Evolutionary conservation across 1,140 invertebrate species (phyloP).

Genomic region (Drosophila miranda): DNA sequence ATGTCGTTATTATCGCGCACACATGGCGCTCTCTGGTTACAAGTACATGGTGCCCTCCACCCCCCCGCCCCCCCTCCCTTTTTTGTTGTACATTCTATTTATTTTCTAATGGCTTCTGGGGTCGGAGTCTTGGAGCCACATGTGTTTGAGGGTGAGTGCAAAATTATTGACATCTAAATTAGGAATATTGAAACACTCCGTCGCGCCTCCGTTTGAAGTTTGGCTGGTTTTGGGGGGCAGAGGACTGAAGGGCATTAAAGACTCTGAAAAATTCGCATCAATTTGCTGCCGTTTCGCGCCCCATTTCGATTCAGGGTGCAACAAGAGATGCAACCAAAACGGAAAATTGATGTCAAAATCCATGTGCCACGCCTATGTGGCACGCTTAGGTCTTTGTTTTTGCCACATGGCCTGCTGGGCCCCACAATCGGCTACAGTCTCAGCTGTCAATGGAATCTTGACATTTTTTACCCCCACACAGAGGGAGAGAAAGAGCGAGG

Average conservation of each 20-base stretch:
- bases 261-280: too few relatives aligned
- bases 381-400: slow-evolving; percentile 72
- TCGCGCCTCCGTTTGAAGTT: slow-evolving; percentile 28
- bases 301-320: neutral
- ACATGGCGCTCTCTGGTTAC: slow-evolving; percentile 15
- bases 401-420: slow-evolving; percentile 70
- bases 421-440: slow-evolving; percentile 75
- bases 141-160: slow-evolving; percentile 15
- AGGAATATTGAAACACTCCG: slow-evolving; percentile 32
- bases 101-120: slow-evolving; percentile 34
- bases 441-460: slow-evolving; percentile 79
- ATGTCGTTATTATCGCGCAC: slow-evolving; percentile 52
- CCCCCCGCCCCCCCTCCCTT: neutral
- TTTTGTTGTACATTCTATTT: slow-evolving; percentile 32
- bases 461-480: slow-evolving; percentile 68
- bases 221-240: neutral
- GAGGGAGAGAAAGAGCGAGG: slow-evolving; percentile 1
- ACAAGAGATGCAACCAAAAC: slow-evolving; percentile 1
- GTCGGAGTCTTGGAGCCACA: slow-evolving; percentile 8
- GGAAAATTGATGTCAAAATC: slow-evolving; percentile 19
- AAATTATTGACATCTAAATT: slow-evolving; percentile 80
- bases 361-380: slow-evolving; percentile 6
- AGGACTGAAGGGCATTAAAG: too few relatives aligned
- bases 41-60: neutral
- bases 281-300: too few relatives aligned